Conservation (phyloP, 1,140 invertebrate species). For the Triops longicaudatus region DNA sequence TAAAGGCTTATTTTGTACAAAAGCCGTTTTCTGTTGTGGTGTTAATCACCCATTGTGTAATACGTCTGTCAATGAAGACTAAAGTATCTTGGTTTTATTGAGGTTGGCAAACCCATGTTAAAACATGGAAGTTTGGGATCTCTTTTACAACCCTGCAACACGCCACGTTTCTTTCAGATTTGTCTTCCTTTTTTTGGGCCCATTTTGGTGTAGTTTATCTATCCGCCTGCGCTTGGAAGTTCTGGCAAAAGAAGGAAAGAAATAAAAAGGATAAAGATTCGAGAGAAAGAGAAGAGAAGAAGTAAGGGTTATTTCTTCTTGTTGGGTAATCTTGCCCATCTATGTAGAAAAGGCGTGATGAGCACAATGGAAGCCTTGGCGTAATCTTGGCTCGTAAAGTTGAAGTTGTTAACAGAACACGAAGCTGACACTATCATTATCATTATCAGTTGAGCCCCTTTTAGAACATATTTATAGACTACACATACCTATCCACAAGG, state of each 20-base stretch:
- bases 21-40: neutral
- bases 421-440: conserved; percentile 15
- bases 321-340: neutral
- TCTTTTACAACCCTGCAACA: conserved; percentile 8
- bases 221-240: neutral
- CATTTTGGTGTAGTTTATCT: neutral
- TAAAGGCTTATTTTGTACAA: no score
- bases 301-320: neutral
- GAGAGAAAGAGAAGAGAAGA: neutral
- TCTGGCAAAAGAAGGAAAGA: neutral
- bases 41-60: neutral
- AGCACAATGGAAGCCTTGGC: conserved; percentile 14
- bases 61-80: neutral
- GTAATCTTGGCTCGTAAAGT: conserved; percentile 15
- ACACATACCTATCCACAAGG: neutral
- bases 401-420: conserved; percentile 15
- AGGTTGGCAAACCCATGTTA: conserved; percentile 11
- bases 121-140: neutral
- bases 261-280: neutral
- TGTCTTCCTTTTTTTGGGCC: neutral
- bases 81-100: neutral
- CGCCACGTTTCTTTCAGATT: neutral
- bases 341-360: conserved; percentile 11
- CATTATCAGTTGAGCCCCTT: conserved; percentile 11
- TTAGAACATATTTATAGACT: neutral